phyloP scores from a whole-genome alignment of 2,797 vertebrate species.

The Apogon hyalosoma region DNA sequence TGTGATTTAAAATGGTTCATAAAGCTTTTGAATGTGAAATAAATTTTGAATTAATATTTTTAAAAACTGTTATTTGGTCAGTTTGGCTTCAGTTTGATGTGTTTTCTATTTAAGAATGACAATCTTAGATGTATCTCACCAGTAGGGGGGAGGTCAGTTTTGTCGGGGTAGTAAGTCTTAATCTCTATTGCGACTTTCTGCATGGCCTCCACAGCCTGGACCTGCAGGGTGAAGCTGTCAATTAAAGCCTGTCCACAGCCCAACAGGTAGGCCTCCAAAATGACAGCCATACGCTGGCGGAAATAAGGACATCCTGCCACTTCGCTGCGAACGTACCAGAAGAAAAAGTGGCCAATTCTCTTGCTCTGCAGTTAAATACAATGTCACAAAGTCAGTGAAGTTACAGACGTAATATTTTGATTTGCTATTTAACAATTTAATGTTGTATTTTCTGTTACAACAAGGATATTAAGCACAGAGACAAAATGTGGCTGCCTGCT shows the following conservation, averaged over 20 bases:
- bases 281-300: constrained; percentile 84
- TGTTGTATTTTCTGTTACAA: no score
- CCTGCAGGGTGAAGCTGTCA: constrained; percentile 77
- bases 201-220: constrained; percentile 78
- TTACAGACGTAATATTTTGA: no score
- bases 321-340: constrained; percentile 87
- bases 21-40: no score
- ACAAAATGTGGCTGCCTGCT: not conserved
- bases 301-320: constrained; percentile 82
- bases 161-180: constrained; percentile 80
- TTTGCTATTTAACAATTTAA: no score
- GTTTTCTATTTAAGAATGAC: no score
- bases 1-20: no score
- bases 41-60: no score
- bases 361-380: constrained; percentile 78
- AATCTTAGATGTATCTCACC: constrained; percentile 56
- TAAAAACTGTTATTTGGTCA: no score
- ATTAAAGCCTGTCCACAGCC: constrained; percentile 84
- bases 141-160: constrained; percentile 72
- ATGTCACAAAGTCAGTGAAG: no score
- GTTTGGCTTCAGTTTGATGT: no score
- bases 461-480: not conserved
- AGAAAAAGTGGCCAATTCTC: constrained; percentile 87
- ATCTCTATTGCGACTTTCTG: constrained; percentile 70
- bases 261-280: constrained; percentile 85